Conservation (phyloP, 2,113 vertebrate genomes). For the Sminthopsis crassicaudata region DNA sequence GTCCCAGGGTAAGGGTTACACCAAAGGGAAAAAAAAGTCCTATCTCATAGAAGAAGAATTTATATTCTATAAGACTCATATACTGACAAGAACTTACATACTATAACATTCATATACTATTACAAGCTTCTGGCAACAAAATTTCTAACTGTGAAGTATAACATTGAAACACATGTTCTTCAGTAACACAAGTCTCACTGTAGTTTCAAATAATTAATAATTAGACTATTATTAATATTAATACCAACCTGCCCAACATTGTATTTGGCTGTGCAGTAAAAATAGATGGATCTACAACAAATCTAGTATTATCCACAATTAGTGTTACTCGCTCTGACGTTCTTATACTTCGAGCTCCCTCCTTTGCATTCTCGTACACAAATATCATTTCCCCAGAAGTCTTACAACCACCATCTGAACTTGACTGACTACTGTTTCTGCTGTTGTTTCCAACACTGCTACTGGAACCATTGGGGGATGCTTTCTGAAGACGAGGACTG, state of each 20-base stretch:
- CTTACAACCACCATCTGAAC: slow-evolving; percentile 94
- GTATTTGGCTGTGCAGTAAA: slow-evolving; percentile 99
- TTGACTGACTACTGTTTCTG: slow-evolving; percentile 95
- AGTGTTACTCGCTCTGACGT: slow-evolving; percentile 96
- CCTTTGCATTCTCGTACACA: slow-evolving; percentile 96
- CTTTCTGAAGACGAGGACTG: slow-evolving; percentile 95
- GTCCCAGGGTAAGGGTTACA: neutral
- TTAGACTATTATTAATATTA: neutral
- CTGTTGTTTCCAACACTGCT: slow-evolving; percentile 92
- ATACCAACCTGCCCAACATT: slow-evolving; percentile 97
- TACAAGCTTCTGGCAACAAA: neutral
- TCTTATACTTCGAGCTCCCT: slow-evolving; percentile 90
- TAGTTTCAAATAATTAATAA: neutral
- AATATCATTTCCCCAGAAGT: slow-evolving; percentile 95
- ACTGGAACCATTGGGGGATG: slow-evolving; percentile 92
- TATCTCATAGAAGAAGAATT: neutral
- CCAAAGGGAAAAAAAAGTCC: neutral
- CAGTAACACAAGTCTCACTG: neutral
- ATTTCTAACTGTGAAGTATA: neutral
- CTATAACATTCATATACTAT: neutral
- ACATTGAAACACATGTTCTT: neutral
- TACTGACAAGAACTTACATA: neutral
- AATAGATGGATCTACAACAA: slow-evolving; percentile 97
- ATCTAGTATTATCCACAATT: slow-evolving; percentile 98
- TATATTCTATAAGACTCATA: too few species aligned